Evolutionary conservation across 2,888 invertebrate genomes (phyloP).

Genomic region (Hydrotaea diabolus): DNA sequence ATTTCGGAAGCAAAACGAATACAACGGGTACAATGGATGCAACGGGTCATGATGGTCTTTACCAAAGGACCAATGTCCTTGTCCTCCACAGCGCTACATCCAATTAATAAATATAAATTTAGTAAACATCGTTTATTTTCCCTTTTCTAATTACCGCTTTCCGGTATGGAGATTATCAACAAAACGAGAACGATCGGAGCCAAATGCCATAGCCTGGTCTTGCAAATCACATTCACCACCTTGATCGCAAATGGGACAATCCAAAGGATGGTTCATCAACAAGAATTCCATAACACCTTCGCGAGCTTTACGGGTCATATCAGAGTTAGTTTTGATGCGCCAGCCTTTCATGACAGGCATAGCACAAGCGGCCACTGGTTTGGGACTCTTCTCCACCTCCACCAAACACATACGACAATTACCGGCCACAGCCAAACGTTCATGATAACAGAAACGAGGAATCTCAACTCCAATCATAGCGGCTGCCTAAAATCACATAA

Average conservation of each 20-base stretch:
- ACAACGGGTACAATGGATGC: conserved; percentile 99
- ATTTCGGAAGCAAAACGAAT: conserved; percentile 99
- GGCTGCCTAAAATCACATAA: conserved; percentile 87
- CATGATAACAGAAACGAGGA: conserved; percentile 99
- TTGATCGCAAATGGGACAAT: conserved; percentile 99
- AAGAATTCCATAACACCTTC: conserved; percentile 99
- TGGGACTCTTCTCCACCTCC: conserved; percentile 98
- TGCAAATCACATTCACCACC: conserved; percentile 96
- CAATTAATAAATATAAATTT: too few relatives aligned
- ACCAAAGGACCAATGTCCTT: conserved; percentile 99
- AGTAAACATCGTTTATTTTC: too few relatives aligned
- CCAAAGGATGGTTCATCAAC: conserved; percentile 98
- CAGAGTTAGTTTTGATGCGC: conserved; percentile 98
- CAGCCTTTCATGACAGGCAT: conserved; percentile 99
- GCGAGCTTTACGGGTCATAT: conserved; percentile 89
- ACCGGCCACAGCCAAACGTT: conserved; percentile 98
- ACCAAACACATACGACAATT: conserved; percentile 99
- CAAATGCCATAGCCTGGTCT: conserved; percentile 99
- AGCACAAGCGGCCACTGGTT: conserved; percentile 99
- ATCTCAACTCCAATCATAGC: conserved; percentile 98
- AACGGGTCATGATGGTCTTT: conserved; percentile 99
- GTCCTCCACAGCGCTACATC: conserved; percentile 95
- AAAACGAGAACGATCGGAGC: conserved; percentile 95
- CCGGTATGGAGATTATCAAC: conserved; percentile 95
- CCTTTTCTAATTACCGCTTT: conserved; percentile 85